These are phyloP conservation scores for Gobio occitaniae DNA, from an alignment of 2,797 vertebrate species.

Conservation along the genomic window DNA sequence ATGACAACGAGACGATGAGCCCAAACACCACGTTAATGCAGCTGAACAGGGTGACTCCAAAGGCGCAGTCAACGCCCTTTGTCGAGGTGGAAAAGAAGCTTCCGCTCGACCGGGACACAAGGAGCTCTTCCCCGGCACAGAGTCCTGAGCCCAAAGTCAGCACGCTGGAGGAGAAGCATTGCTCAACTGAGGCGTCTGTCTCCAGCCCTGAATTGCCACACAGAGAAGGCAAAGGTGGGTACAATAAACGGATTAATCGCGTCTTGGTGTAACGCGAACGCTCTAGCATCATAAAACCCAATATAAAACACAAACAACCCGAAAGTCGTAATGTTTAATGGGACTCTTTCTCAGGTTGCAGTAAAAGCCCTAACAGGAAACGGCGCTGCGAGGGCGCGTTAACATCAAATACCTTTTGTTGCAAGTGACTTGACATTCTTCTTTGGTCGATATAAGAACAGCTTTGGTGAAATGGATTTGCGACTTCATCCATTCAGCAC, in stretches of 20 bases:
- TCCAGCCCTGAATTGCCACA: slow-evolving; percentile 94
- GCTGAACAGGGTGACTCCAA: slow-evolving; percentile 90
- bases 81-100: slow-evolving; percentile 90
- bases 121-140: slow-evolving; percentile 84
- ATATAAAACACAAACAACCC: slow-evolving; percentile 91
- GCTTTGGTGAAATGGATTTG: background rate
- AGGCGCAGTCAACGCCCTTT: slow-evolving; percentile 88
- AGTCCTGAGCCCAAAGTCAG: slow-evolving; percentile 88
- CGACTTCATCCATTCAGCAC: background rate
- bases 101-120: slow-evolving; percentile 82
- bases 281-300: slow-evolving; percentile 88
- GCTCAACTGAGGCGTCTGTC: slow-evolving; percentile 87
- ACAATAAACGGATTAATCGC: slow-evolving; percentile 87
- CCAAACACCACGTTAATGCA: slow-evolving; percentile 92
- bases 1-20: slow-evolving; percentile 90
- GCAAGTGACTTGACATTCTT: slow-evolving; percentile 29
- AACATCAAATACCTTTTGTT: slow-evolving; percentile 65
- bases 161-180: slow-evolving; percentile 86
- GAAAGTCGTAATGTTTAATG: slow-evolving; percentile 92
- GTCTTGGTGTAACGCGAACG: slow-evolving; percentile 84
- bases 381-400: slow-evolving; percentile 60
- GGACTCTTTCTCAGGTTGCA: slow-evolving; percentile 83
- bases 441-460: background rate
- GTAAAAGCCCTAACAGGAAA: slow-evolving; percentile 76
- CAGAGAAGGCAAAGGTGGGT: slow-evolving; percentile 98